phyloP scores from a whole-genome alignment of 2,888 invertebrate species.

The Xanthia icteritia region DNA sequence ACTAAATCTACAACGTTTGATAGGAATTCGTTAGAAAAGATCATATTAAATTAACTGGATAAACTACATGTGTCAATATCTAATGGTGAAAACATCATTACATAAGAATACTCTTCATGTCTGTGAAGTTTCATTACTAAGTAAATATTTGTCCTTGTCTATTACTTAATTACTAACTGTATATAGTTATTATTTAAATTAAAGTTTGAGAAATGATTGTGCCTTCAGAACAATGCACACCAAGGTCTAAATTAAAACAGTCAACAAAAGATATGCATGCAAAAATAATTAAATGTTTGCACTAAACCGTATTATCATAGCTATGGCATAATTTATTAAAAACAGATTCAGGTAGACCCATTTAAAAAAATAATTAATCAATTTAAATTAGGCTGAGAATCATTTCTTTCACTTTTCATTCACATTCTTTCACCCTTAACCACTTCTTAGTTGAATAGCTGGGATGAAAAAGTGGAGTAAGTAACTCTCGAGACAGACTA shows the following conservation, averaged over 20 bases:
- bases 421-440: not conserved
- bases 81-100: not conserved
- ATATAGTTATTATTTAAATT: not conserved
- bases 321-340: not conserved
- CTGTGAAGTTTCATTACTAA: not conserved
- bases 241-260: slow-evolving; percentile 2
- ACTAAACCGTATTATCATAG: not conserved
- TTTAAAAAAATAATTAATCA: too few relatives aligned
- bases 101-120: not conserved
- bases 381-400: not conserved
- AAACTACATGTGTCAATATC: not conserved
- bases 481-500: not conserved
- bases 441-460: not conserved
- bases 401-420: not conserved
- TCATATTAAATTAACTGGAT: not conserved
- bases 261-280: not conserved
- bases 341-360: not conserved
- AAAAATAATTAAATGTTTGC: not conserved
- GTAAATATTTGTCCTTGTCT: not conserved
- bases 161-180: not conserved
- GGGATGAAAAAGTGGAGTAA: not conserved
- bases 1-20: not conserved
- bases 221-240: not conserved
- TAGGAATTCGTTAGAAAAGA: not conserved
- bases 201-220: not conserved